These are phyloP conservation scores for Channa argus DNA, from an alignment of 2,113 vertebrate genomes.

Conservation along the genomic window DNA sequence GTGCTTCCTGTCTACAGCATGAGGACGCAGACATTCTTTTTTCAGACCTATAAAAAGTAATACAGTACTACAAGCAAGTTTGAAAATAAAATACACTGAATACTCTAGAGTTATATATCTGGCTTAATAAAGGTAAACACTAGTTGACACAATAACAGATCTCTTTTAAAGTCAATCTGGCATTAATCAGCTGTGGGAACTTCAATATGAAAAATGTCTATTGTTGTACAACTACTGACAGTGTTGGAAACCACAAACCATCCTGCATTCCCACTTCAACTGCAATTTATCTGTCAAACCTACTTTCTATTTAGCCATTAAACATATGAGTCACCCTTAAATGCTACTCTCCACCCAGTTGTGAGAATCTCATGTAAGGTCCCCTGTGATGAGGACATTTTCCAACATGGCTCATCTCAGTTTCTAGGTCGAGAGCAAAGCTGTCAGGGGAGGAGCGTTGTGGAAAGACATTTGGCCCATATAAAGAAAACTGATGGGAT, in stretches of 20 bases:
- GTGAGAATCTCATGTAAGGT: conserved; percentile 13
- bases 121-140: too few species aligned
- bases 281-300: conserved; percentile 14
- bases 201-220: conserved; percentile 30
- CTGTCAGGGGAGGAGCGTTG: background rate
- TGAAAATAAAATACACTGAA: too few species aligned
- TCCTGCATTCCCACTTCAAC: conserved; percentile 8
- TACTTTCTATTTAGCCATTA: conserved; percentile 15
- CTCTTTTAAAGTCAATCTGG: conserved; percentile 17
- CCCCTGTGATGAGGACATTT: conserved; percentile 12
- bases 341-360: conserved; percentile 19
- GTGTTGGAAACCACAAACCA: conserved; percentile 23
- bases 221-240: conserved; percentile 32
- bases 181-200: conserved; percentile 30
- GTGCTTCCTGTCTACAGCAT: too few species aligned
- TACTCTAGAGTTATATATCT: too few species aligned
- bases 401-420: conserved; percentile 23
- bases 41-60: too few species aligned
- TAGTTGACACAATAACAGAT: background rate
- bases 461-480: conserved; percentile 28
- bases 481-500: conserved; percentile 41
- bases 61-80: too few species aligned
- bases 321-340: conserved; percentile 14
- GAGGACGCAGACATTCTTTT: too few species aligned
- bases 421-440: background rate